These are phyloP conservation scores for Kryptolebias marmoratus DNA, from an alignment of 2,113 vertebrate species.

Conservation along the genomic window DNA sequence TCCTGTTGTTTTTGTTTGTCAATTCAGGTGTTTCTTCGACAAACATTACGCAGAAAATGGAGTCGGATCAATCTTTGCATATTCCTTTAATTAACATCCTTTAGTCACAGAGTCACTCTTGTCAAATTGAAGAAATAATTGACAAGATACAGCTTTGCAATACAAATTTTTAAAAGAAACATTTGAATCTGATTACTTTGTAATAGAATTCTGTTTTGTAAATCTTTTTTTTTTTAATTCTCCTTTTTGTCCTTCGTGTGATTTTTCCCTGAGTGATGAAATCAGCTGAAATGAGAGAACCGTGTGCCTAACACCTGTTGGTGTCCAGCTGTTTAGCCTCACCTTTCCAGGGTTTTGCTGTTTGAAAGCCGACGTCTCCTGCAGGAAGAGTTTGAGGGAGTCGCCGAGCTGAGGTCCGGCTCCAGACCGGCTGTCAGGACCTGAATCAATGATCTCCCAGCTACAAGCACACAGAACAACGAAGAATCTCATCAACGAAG, in stretches of 20 bases:
- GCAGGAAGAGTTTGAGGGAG: conserved; percentile 88
- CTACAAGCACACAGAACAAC: conserved; percentile 66
- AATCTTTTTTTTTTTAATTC: too few relatives aligned
- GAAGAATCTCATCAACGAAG: background rate
- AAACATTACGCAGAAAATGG: too few relatives aligned
- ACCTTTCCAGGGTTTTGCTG: conserved; percentile 98
- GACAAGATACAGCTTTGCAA: too few relatives aligned
- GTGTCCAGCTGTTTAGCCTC: conserved; percentile 28
- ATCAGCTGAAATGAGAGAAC: background rate
- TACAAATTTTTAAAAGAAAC: too few relatives aligned
- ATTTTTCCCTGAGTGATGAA: too few relatives aligned
- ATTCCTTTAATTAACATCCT: too few relatives aligned
- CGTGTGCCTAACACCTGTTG: background rate
- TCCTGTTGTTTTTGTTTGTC: background rate
- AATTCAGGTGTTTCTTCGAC: too few relatives aligned
- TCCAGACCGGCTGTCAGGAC: conserved; percentile 82
- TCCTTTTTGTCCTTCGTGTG: background rate
- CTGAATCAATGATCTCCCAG: conserved; percentile 87
- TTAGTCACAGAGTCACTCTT: too few relatives aligned
- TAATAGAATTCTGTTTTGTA: too few relatives aligned
- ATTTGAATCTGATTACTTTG: too few relatives aligned
- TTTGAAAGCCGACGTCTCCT: conserved; percentile 94
- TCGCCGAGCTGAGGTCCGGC: conserved; percentile 87
- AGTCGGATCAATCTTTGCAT: too few relatives aligned
- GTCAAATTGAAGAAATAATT: too few relatives aligned